Evolutionary conservation across 2,113 vertebrate species (phyloP).

Genomic region (Phycodurus eques): DNA sequence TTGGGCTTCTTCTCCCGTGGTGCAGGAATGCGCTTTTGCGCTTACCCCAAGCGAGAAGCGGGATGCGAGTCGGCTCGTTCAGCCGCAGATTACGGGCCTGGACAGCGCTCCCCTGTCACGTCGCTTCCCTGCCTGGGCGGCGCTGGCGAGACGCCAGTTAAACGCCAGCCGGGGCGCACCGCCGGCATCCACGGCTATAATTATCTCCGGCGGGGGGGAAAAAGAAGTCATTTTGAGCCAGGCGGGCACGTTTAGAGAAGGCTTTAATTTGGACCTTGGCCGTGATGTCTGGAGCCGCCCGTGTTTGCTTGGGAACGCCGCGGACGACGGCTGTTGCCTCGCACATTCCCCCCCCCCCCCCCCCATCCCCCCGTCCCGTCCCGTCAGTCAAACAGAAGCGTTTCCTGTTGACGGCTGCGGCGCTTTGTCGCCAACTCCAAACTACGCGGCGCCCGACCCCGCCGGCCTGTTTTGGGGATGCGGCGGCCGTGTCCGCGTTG

Average conservation of each 20-base stretch:
- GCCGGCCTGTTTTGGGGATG: no score
- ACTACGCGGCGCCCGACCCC: no score
- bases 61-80: no score
- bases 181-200: slow-evolving; percentile 55
- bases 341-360: no score
- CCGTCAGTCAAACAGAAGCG: background rate
- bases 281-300: slow-evolving; percentile 50
- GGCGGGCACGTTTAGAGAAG: slow-evolving; percentile 47
- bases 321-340: slow-evolving; percentile 14
- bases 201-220: slow-evolving; percentile 63
- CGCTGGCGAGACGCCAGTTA: slow-evolving; percentile 38
- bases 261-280: slow-evolving; percentile 49
- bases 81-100: slow-evolving; percentile 42
- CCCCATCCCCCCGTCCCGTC: background rate
- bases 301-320: slow-evolving; percentile 4
- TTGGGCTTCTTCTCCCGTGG: no score
- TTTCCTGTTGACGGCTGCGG: no score
- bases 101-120: slow-evolving; percentile 39
- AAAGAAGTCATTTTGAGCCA: slow-evolving; percentile 46
- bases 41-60: no score
- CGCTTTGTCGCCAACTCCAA: no score
- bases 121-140: no score
- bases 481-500: no score
- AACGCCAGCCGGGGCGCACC: slow-evolving; percentile 20
- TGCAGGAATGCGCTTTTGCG: no score